Conservation (phyloP, 2,888 invertebrate genomes). For the Drosophila flavopinicola region DNA sequence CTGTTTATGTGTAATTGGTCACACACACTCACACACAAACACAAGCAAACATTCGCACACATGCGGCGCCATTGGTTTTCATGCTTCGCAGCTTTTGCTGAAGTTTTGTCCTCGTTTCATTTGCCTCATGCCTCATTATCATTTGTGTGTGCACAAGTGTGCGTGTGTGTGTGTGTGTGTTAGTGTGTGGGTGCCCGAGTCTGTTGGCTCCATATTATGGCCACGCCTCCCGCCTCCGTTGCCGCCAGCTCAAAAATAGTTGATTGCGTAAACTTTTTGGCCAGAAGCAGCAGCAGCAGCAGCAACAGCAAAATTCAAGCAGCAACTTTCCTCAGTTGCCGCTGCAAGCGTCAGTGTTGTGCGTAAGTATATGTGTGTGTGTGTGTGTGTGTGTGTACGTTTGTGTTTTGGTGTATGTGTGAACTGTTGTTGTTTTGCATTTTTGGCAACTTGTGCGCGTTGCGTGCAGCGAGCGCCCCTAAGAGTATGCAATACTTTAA, state of each 20-base stretch:
- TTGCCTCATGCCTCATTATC: conserved; percentile 38
- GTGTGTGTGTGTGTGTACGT: conserved; percentile 17
- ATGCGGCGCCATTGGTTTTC: conserved; percentile 62
- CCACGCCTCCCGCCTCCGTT: neutral
- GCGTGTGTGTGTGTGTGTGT: conserved; percentile 6
- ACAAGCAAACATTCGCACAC: conserved; percentile 4
- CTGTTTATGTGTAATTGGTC: conserved; percentile 38
- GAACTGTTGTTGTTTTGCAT: conserved; percentile 56
- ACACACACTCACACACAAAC: conserved; percentile 2
- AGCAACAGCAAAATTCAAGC: conserved; percentile 48
- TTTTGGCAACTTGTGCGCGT: conserved; percentile 58
- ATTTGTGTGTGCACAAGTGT: conserved; percentile 3
- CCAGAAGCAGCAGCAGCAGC: conserved; percentile 53
- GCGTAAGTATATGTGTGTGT: conserved; percentile 9
- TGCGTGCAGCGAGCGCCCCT: conserved; percentile 61
- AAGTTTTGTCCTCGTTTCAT: conserved; percentile 66
- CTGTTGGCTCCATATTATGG: conserved; percentile 43
- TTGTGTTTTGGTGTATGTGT: conserved; percentile 10
- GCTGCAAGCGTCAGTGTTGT: conserved; percentile 29
- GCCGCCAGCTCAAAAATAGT: conserved; percentile 43
- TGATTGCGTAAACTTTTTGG: conserved; percentile 70
- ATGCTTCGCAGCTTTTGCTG: conserved; percentile 52
- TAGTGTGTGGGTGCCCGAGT: conserved; percentile 13
- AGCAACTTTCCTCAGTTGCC: conserved; percentile 36
- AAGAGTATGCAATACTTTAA: conserved; percentile 63